Percentiles rank a stretch among this genome's conserved stretches.
Conservation (phyloP, 2,888 invertebrate species). For the Drosophila flavopinicola region DNA sequence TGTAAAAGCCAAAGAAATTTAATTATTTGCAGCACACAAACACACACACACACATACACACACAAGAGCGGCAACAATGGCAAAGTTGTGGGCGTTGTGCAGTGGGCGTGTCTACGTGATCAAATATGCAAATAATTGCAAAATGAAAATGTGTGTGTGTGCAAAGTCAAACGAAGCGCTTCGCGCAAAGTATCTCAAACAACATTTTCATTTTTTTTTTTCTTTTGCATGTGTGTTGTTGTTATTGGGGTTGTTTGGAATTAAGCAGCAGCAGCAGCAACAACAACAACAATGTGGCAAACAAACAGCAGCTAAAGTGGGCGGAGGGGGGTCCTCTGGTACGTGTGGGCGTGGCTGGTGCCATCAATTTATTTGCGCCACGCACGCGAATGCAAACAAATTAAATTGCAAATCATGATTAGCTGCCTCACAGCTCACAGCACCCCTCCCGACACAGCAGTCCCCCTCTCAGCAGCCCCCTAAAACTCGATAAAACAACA, state of each 20-base stretch:
- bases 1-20: conserved; percentile 39
- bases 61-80: not conserved
- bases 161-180: conserved; percentile 48
- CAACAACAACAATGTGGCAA: conserved; percentile 19
- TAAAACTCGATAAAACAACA: conserved; percentile 21
- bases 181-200: conserved; percentile 38
- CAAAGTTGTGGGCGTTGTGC: conserved; percentile 24
- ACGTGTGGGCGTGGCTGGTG: conserved; percentile 47
- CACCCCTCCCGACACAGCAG: not conserved
- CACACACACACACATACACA: not conserved
- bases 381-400: conserved; percentile 77
- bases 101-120: conserved; percentile 60
- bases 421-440: conserved; percentile 60
- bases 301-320: conserved; percentile 23
- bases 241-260: conserved; percentile 13
- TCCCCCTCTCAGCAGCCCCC: not conserved
- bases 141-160: conserved; percentile 61
- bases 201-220: conserved; percentile 9
- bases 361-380: conserved; percentile 76
- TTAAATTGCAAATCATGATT: conserved; percentile 80
- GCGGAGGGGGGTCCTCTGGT: conserved; percentile 13
- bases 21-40: conserved; percentile 50
- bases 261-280: conserved; percentile 37
- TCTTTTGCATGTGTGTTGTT: conserved; percentile 7
- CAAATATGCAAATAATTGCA: conserved; percentile 73